Evolutionary conservation across 2,797 vertebrate genomes (phyloP), one percentile per base, ranked within the genome.

Genomic region (Eleutherodactylus coqui): DNA sequence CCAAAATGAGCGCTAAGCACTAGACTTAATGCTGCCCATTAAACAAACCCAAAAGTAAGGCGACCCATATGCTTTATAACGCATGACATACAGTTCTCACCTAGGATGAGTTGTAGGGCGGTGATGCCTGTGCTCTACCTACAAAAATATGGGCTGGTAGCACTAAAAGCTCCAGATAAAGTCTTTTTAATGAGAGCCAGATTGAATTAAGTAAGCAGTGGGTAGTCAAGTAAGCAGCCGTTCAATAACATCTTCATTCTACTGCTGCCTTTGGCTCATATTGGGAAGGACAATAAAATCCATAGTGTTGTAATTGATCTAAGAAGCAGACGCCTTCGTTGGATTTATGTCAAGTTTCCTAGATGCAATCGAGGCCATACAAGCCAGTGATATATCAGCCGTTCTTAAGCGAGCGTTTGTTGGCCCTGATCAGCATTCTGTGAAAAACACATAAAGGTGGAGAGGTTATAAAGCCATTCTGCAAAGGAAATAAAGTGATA

Each of bases 271-370:
- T 75, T 78, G 55, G 79, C 79, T 86, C 72, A 43, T 82, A 67
- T 80, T 81, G 82, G 55, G 86, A 84, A 84, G 77, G 76, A 80
- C 82, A 81, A 87, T 87, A 84, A 87, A 75, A 83, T 87, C 80
- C 19, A 84, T 84, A 80, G 79, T 78, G 58, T 75, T 87, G 69
- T 76, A 84, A 87, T 53, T 87, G 76, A 84, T 84, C 67, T 87
- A 32, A 87, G 79, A 80, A 55, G 69, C 76, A 79, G 70, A 75
- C 45, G 58, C 69, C 82, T 87, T 21, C 11, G n/a, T 75, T 80
- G 82, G 77, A 80, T 80, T 87, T 51, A 80, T 84, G 76, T 81
- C 77, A 75, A 75, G 60, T 82, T 82, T 82, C 45, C 34, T 36
- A 69, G 72, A 85, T 75, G 34, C 73, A 82, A 81, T 82, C 60